Conservation (phyloP, 1,140 invertebrate species). For the Euura lappo region DNA sequence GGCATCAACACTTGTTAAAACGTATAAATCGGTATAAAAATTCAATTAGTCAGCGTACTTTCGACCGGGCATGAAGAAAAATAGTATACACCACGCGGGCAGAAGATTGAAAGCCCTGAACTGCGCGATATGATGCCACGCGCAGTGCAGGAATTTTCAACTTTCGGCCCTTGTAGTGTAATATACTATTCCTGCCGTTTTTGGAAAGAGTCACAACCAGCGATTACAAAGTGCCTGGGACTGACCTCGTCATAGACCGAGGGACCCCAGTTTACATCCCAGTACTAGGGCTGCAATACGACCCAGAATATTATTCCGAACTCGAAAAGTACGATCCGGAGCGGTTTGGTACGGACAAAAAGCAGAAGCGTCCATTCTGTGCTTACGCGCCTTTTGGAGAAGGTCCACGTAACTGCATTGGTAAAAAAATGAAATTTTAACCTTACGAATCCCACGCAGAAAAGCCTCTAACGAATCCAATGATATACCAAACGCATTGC, state of each 20-base stretch:
- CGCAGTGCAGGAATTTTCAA: too few relatives aligned
- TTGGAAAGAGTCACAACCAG: constrained; percentile 54
- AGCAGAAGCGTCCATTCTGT: constrained; percentile 37
- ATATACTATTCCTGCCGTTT: constrained; percentile 58
- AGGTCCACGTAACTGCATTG: constrained; percentile 63
- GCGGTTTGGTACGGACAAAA: constrained; percentile 62
- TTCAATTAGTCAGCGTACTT: too few relatives aligned
- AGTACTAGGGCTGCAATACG: constrained; percentile 50
- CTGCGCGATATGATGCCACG: too few relatives aligned
- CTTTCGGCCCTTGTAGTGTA: too few relatives aligned
- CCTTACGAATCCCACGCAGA: constrained; percentile 34
- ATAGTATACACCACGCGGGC: too few relatives aligned
- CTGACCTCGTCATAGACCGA: constrained; percentile 48
- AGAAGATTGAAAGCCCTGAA: too few relatives aligned
- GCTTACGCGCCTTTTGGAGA: constrained; percentile 64
- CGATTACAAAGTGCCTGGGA: constrained; percentile 50
- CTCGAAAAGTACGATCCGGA: constrained; percentile 71
- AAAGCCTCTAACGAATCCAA: too few relatives aligned
- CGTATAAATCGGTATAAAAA: too few relatives aligned
- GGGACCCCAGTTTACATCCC: constrained; percentile 55
- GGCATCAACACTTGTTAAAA: too few relatives aligned
- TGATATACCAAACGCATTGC: too few relatives aligned
- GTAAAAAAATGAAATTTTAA: constrained; percentile 34
- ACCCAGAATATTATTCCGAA: constrained; percentile 66
- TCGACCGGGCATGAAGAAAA: too few relatives aligned